phyloP scores from a whole-genome alignment of 2,113 vertebrate species.

The Lycaon pictus region DNA sequence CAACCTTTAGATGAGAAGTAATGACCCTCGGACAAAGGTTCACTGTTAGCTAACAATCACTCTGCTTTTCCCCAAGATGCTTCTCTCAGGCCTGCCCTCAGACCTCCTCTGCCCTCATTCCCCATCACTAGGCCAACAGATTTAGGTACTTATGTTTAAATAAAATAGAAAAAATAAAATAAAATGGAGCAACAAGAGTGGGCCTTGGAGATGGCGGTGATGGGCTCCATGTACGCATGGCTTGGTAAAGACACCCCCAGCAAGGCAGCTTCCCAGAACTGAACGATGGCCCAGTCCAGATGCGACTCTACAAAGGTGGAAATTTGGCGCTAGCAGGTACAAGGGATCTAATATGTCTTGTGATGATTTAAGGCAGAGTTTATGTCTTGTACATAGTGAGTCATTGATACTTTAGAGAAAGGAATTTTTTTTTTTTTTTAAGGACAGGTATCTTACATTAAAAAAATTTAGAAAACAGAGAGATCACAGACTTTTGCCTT shows the following conservation, averaged over 20 bases:
- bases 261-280: background rate
- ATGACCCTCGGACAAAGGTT: slow-evolving; percentile 21
- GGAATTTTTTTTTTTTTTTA: background rate
- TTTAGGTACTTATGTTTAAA: background rate
- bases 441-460: background rate
- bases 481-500: background rate
- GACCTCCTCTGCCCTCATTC: background rate
- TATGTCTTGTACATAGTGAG: background rate
- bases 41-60: slow-evolving; percentile 53
- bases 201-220: background rate
- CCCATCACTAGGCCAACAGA: background rate
- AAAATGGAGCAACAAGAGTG: background rate
- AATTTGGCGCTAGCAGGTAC: slow-evolving; percentile 48
- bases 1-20: slow-evolving; percentile 22
- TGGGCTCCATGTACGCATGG: background rate
- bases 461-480: background rate
- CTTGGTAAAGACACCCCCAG: background rate
- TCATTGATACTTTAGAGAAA: background rate
- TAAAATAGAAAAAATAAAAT: background rate
- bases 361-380: background rate
- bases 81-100: background rate
- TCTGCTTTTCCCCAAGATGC: background rate
- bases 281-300: slow-evolving; percentile 36
- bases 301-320: background rate
- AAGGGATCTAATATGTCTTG: background rate